Conservation (phyloP, 30 jellyfish, hydroid and myxozoan genomes). For the Cassiopea andromeda region DNA sequence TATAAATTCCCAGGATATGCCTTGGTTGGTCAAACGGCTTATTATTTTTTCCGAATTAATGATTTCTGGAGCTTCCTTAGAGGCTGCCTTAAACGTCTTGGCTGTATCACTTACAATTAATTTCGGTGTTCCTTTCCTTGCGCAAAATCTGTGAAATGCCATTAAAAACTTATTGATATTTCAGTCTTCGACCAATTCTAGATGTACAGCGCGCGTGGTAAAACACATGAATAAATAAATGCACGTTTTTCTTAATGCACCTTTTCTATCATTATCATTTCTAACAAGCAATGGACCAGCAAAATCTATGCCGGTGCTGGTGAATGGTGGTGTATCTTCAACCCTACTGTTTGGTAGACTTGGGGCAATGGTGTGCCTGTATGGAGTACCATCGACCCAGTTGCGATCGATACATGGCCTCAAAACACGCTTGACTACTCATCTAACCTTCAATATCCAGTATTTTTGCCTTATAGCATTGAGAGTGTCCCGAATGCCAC, state of each 20-base stretch:
- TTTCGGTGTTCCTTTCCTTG: slow-evolving; percentile 3
- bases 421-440: slow-evolving; percentile 1
- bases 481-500: slow-evolving; percentile 33
- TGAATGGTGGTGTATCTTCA: slow-evolving; percentile 22
- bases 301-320: slow-evolving; percentile 34
- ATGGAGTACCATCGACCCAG: slow-evolving; percentile 9
- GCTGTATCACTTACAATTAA: neutral
- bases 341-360: slow-evolving; percentile 23
- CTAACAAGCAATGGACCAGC: slow-evolving; percentile 54
- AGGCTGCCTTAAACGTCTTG: neutral
- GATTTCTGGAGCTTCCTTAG: neutral
- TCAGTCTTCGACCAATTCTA: slow-evolving; percentile 8
- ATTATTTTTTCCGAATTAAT: neutral
- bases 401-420: slow-evolving; percentile 24
- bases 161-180: neutral
- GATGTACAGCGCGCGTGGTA: slow-evolving; percentile 35
- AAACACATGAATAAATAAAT: slow-evolving; percentile 7
- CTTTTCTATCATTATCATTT: neutral
- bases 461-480: slow-evolving; percentile 13
- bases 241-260: neutral
- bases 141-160: slow-evolving; percentile 14
- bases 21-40: neutral
- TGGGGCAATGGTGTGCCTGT: slow-evolving; percentile 13
- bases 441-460: slow-evolving; percentile 3
- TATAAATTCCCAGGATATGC: neutral